Base-by-base conservation (phyloP, 2,888 invertebrate species). In the Arrhopalites spinosus region DNA sequence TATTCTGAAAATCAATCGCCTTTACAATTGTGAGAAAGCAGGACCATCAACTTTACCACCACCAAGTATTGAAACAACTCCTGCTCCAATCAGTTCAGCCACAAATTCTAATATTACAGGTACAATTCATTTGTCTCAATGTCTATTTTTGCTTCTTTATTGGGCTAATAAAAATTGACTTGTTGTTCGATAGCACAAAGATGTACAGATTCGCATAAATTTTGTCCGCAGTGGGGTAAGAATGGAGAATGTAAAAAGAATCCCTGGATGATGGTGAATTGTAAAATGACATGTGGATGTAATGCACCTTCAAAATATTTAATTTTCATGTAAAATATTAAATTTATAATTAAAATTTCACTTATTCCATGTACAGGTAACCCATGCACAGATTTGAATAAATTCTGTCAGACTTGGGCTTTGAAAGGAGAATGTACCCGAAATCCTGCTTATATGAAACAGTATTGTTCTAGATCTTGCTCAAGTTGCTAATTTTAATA, bases 211-310 rank as follows among this genome's bases (percentile, higher is more conserved):
- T 77, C 73, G 61, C 80, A 84, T 66, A 78, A 77, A 23, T 78
- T 81, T 71, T 85, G 85, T 71, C 30, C 67, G 7, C 77, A 80
- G n/a, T 85, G 85, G 85, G 81, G 84, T 2, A 72, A 75, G 7
- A 73, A 64, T 8, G 84, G 84, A 25, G 84, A 84, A 78, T 84
- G 84, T 74, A 71, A 72, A n/a, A 82, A 77, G 73, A 85, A 85
- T 77, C 79, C 84, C 8, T 85, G 84, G 84, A 85, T 85, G 85
- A 73, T 76, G 5, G 81, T 81, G 17, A 84, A 85, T 75, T 85
- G 85, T 77, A 78, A 81, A 36, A 77, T 75, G 50, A 83, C 85
- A 1, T 85, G 85, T 75, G 83, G 83, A 20, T 75, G 59, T 23
- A 59, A 50, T 5, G 3, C 20, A 20, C 15, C 7, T 11, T 11